Conservation (phyloP, 2,797 vertebrate genomes). For the Macropus fuliginosus region DNA sequence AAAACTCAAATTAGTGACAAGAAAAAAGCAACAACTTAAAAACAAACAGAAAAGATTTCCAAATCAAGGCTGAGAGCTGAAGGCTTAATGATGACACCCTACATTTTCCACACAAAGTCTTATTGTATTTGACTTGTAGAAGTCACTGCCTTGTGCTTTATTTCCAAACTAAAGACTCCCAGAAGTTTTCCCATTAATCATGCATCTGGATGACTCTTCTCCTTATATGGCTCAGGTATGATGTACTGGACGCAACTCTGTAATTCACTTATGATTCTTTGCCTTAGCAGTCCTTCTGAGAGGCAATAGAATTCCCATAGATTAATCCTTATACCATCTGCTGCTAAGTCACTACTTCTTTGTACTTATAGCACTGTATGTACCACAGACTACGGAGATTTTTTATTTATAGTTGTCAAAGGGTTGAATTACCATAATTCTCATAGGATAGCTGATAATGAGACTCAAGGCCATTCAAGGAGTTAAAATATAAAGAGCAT, state of each 20-base stretch:
- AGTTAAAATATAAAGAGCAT: slow-evolving; percentile 56
- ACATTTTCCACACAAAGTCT: not conserved
- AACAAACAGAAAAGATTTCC: slow-evolving; percentile 49
- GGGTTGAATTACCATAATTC: slow-evolving; percentile 33
- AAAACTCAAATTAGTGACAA: not conserved
- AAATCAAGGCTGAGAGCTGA: not conserved
- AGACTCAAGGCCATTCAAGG: slow-evolving; percentile 41
- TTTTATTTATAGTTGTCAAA: slow-evolving; percentile 56
- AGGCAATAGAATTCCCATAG: slow-evolving; percentile 45
- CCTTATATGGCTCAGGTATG: slow-evolving; percentile 4
- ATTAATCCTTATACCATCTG: slow-evolving; percentile 27
- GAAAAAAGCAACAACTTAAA: not conserved
- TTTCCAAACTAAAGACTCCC: slow-evolving; percentile 15
- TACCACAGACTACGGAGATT: slow-evolving; percentile 24
- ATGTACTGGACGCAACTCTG: rapidly evolving
- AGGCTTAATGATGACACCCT: not conserved
- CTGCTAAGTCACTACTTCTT: not conserved
- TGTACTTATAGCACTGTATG: not conserved
- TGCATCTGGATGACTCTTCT: slow-evolving; percentile 48
- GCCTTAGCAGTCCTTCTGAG: slow-evolving; percentile 4
- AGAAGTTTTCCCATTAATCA: slow-evolving; percentile 35
- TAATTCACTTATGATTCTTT: slow-evolving; percentile 41
- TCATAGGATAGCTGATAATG: slow-evolving; percentile 32
- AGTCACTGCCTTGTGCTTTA: slow-evolving; percentile 29
- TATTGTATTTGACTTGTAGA: slow-evolving; percentile 16